phyloP scores from a whole-genome alignment of 2,113 vertebrate species.

The Malurus elegans region DNA sequence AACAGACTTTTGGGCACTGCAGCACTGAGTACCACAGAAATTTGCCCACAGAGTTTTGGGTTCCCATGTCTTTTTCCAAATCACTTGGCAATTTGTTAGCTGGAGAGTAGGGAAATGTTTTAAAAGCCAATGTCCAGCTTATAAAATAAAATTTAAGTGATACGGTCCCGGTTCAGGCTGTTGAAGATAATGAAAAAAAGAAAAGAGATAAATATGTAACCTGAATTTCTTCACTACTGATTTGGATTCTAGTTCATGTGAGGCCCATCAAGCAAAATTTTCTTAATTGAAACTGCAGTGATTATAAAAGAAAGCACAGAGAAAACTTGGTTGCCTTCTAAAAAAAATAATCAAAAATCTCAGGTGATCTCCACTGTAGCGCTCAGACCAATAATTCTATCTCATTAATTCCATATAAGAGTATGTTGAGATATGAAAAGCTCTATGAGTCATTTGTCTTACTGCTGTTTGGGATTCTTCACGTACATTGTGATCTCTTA shows the following conservation, averaged over 20 bases:
- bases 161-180: accelerated
- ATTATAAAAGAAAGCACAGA: background rate
- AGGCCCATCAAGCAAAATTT: background rate
- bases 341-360: background rate
- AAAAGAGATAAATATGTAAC: background rate
- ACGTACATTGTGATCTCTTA: accelerated
- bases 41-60: background rate
- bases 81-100: background rate
- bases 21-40: background rate
- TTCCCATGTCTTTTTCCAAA: background rate
- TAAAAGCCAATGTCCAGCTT: background rate
- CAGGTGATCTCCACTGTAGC: background rate
- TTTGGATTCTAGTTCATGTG: background rate
- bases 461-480: background rate
- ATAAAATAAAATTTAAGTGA: background rate
- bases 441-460: background rate
- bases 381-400: background rate
- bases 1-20: background rate
- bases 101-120: background rate
- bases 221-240: background rate
- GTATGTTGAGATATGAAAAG: background rate
- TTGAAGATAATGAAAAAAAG: background rate
- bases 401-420: background rate
- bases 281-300: background rate
- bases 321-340: background rate